Evolutionary conservation across 2,113 vertebrate genomes (phyloP).

Genomic region (Charina bottae): DNA sequence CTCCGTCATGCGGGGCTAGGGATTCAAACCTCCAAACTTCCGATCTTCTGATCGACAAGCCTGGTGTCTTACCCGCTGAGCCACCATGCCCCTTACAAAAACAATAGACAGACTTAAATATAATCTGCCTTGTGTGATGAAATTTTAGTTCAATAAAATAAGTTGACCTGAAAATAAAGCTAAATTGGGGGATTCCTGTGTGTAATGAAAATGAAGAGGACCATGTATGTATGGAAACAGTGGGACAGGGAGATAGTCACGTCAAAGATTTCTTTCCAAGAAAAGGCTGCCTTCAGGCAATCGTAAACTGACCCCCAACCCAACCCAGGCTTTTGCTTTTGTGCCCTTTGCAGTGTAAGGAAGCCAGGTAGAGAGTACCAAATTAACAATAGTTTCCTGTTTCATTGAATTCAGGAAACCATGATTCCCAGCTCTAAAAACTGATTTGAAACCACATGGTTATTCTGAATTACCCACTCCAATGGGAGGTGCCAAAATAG

Average conservation of each 20-base stretch:
- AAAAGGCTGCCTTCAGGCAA: neutral
- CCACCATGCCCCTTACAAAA: no score
- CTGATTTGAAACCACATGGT: no score
- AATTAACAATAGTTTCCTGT: neutral
- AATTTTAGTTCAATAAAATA: neutral
- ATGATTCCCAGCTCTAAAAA: no score
- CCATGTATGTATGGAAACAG: conserved; percentile 37
- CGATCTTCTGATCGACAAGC: no score
- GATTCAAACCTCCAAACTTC: no score
- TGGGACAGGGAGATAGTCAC: neutral
- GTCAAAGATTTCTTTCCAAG: conserved; percentile 27
- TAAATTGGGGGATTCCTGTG: conserved; percentile 29
- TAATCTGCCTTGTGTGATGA: conserved; percentile 26
- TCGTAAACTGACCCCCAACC: no score
- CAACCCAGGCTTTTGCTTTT: no score
- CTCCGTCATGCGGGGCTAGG: no score
- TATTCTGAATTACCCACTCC: no score
- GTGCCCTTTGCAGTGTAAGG: neutral
- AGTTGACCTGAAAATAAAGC: conserved; percentile 32
- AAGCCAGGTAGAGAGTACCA: no score
- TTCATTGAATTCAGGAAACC: neutral
- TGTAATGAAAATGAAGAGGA: neutral
- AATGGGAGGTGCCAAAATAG: no score
- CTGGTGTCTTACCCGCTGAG: no score
- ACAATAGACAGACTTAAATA: neutral